Percentiles rank a stretch among this genome's conserved stretches.
Conservation (phyloP, 2,797 vertebrate species). For the Cyprinodon diabolis region DNA sequence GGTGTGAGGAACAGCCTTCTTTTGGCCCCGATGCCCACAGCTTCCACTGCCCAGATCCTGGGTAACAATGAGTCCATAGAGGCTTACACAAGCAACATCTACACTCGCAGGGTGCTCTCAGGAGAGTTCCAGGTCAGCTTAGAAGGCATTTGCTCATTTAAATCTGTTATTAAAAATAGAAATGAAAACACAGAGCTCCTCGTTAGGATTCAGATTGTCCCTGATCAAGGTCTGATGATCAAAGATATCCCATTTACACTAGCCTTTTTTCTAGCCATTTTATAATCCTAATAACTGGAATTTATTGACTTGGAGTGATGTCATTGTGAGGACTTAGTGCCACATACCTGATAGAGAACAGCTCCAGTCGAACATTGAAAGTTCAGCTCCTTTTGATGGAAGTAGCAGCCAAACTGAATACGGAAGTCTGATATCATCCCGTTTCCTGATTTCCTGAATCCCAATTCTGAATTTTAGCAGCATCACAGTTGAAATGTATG, state of each 20-base stretch:
- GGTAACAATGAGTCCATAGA: constrained; percentile 98
- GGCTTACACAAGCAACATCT: constrained; percentile 97
- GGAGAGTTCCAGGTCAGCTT: constrained; percentile 91
- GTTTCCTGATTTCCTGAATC: background rate
- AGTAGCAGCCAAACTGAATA: too few species aligned
- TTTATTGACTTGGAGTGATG: too few species aligned
- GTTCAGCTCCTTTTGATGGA: too few species aligned
- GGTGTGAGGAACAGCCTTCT: constrained; percentile 96
- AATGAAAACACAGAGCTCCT: background rate
- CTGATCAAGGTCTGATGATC: background rate
- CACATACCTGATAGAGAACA: too few species aligned
- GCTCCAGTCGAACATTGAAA: too few species aligned
- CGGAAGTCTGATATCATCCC: too few species aligned
- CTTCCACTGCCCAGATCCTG: constrained; percentile 97
- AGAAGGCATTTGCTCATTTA: background rate
- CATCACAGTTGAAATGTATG: too few species aligned
- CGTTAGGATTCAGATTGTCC: background rate
- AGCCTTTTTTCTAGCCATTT: too few species aligned
- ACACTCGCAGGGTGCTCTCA: constrained; percentile 94
- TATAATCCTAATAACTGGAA: too few species aligned
- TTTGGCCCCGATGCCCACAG: constrained; percentile 95
- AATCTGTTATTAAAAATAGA: background rate
- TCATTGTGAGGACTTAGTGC: too few species aligned
- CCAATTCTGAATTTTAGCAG: background rate
- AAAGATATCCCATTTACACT: too few species aligned